Conservation (phyloP, 2,888 invertebrate species). For the Strigamia crassipes region DNA sequence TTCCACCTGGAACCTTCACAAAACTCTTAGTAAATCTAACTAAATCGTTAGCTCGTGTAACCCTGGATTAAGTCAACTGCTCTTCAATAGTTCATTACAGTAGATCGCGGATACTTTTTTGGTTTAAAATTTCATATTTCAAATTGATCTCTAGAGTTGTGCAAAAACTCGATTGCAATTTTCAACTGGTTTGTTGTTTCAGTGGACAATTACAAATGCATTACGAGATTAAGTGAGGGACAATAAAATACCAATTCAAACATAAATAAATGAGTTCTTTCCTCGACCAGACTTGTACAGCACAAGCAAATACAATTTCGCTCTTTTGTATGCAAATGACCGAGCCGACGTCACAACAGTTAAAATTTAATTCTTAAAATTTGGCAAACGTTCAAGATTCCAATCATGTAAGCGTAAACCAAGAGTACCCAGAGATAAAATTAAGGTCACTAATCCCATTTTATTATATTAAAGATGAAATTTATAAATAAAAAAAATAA, state of each 20-base stretch:
- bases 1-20: too few relatives aligned
- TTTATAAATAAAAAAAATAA: not conserved
- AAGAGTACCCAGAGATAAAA: not conserved
- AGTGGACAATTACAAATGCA: constrained; percentile 8
- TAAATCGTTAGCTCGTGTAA: too few relatives aligned
- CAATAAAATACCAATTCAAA: not conserved
- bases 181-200: constrained; percentile 17
- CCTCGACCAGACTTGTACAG: too few relatives aligned
- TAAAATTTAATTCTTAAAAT: constrained; percentile 19
- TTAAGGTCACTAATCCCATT: constrained; percentile 31
- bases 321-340: not conserved
- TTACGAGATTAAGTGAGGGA: not conserved
- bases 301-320: not conserved
- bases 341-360: not conserved
- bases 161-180: constrained; percentile 1
- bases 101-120: not conserved
- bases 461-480: not conserved
- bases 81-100: not conserved
- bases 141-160: not conserved
- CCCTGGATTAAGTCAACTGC: not conserved
- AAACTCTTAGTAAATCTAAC: not conserved
- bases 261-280: too few relatives aligned
- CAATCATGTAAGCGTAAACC: not conserved
- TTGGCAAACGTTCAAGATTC: not conserved
- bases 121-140: not conserved